These are phyloP conservation scores for Cephus rjabovi DNA, from an alignment of 2,888 invertebrate species.

Conservation along the genomic window DNA sequence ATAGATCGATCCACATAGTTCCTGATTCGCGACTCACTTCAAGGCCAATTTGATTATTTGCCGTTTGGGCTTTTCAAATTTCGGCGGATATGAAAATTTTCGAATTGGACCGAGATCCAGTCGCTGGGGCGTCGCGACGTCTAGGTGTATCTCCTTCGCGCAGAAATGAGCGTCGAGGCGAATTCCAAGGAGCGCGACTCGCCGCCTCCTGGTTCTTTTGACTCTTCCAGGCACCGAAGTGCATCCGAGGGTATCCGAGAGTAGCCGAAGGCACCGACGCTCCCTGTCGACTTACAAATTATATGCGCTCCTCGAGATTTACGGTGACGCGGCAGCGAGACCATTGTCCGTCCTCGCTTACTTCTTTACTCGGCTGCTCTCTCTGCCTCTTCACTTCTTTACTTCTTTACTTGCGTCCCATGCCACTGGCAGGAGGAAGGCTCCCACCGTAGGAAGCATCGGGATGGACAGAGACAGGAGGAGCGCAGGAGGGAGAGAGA, in stretches of 20 bases:
- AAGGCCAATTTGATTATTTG: too few relatives aligned
- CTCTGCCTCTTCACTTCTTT: conserved; percentile 1
- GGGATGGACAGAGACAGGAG: conserved; percentile 1
- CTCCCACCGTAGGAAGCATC: background rate
- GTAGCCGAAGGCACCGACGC: conserved; percentile 22
- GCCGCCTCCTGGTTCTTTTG: background rate
- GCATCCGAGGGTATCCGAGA: background rate
- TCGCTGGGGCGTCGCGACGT: background rate
- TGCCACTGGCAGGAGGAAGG: background rate
- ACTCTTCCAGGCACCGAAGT: background rate
- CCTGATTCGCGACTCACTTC: too few relatives aligned
- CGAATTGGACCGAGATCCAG: too few relatives aligned
- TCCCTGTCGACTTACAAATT: conserved; percentile 66
- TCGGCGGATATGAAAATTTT: too few relatives aligned
- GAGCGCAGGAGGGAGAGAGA: background rate
- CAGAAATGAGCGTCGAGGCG: background rate
- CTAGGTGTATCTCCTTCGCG: background rate
- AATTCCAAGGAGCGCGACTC: conserved; percentile 2
- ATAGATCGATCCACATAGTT: too few relatives aligned
- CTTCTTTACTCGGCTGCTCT: conserved; percentile 38
- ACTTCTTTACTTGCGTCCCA: background rate
- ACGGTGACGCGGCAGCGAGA: conserved; percentile 66
- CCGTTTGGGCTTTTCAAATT: too few relatives aligned
- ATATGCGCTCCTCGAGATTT: conserved; percentile 66
- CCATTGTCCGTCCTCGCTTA: conserved; percentile 65